Evolutionary conservation across 2,888 invertebrate genomes (phyloP), one percentile per base, ranked within the genome.

Genomic region (Acleris sparsana): DNA sequence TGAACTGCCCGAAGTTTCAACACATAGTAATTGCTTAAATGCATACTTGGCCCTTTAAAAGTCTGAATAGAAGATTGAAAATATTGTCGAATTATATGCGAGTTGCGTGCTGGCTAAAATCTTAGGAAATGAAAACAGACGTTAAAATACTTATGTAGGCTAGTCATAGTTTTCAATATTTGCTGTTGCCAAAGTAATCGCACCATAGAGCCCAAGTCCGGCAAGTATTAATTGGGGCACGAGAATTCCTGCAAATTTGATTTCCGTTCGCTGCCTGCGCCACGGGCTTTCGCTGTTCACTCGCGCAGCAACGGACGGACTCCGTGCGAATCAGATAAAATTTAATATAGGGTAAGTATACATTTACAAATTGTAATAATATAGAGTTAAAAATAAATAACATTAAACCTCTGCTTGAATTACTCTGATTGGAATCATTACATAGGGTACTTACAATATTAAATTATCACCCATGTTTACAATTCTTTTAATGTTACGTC

Each of bases 191-290:
- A 56, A 29, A 61, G 56, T 43, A 56, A 44, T 72, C 63, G 64
- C 67, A 66, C 61, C 53, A 67, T 61, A 63, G 56, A 63, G 64
- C 55, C 70, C 55, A 48, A 49, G 60, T 25, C 66, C 69, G 68
- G 68, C 72, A 71, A 72, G 74, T 75, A 75, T 76, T 82, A 80
- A 82, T 80, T 82, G 78, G 80, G 72, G 74, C 78, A 77, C 75
- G 74, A 73, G 73, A 77, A 77, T 78, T 74, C 65, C 74, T 73
- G 71, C 70, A 73, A 79, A 79, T 76, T 78, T 77, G 73, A 76
- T 78, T 79, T 69, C 70, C 72, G 72, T 72, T 70, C 69, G 29
- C 58, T 52, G 46, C 29, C n/a, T 59, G 56, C 53, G 39, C n/a
- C 49, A 20, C 53, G 39, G 43, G 39, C 25, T 46, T 16, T n/a